Base-by-base conservation (phyloP, 1,140 invertebrate species). In the Oryctes rhinoceros region DNA sequence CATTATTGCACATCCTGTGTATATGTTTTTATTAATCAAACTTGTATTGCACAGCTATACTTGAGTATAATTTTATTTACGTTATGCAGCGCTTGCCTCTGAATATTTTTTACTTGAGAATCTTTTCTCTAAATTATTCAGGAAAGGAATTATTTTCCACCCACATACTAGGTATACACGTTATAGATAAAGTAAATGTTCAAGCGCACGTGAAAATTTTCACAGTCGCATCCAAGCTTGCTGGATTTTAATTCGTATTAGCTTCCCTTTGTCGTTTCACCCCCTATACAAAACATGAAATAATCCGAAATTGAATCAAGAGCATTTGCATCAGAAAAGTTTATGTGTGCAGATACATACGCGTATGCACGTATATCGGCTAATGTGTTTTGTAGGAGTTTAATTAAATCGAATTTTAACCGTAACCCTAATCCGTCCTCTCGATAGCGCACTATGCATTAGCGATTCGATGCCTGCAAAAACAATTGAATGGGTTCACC, bases 341-440 rank as follows among this genome's bases (percentile, higher is more conserved):
- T 59, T 18, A 59, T 59, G 1, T 18, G 53, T 18, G 6, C 18
- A n/a, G 1, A 15, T 71, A 71, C 24, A 15, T 71, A 15, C 35
- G 37, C 13, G 24, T 35, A 37, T 71, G 24, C 20, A 30, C 24
- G 39, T 44, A 44, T 62, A 62, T 62, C 53, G 15, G 65, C 37
- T 71, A 71, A 71, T 71, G 65, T 35, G 20, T 71, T 71, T 71
- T 71, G 65, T 71, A 71, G 65, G 18, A 24, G 65, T 71, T 59
- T 59, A 71, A 71, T 71, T 71, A 71, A 71, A 71, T 35, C 65
- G 65, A 71, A 71, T 71, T 71, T 71, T 71, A 24, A 71, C 35
- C 9, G 65, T 35, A 71, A 24, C 65, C 35, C 65, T 24, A 71
- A 71, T 71, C 65, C 35, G 65, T 71, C 24, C 65, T 35, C 65